Percentiles rank a stretch among this genome's conserved stretches.
phyloP scores from a whole-genome alignment of 2,888 invertebrate genomes.

The Limnephilus lunatus region DNA sequence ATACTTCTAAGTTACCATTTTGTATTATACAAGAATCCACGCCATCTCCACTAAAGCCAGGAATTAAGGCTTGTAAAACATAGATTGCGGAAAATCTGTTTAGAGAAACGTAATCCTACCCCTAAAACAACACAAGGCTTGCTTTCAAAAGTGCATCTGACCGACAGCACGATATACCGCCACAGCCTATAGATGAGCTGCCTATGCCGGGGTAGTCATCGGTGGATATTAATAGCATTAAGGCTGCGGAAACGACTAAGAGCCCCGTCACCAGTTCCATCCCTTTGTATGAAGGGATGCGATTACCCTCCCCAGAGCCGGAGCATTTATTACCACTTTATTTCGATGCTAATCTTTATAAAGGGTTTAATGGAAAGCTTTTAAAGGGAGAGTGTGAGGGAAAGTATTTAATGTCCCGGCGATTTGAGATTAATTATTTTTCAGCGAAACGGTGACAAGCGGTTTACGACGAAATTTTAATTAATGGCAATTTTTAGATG shows the following conservation, averaged over 20 bases:
- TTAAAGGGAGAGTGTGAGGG: slow-evolving; percentile 2
- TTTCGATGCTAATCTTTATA: slow-evolving; percentile 50
- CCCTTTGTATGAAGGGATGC: slow-evolving; percentile 31
- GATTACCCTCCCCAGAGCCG: slow-evolving; percentile 20
- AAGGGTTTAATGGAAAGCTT: slow-evolving; percentile 46
- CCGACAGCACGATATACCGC: background rate
- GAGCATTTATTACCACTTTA: slow-evolving; percentile 49
- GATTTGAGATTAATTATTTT: slow-evolving; percentile 39
- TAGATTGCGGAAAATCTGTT: background rate
- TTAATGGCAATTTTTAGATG: background rate
- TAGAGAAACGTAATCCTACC: background rate
- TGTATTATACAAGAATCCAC: background rate
- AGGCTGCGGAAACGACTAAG: slow-evolving; percentile 21
- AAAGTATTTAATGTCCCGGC: slow-evolving; percentile 11
- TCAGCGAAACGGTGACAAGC: background rate
- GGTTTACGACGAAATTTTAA: background rate
- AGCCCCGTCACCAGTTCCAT: slow-evolving; percentile 1
- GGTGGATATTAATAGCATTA: slow-evolving; percentile 32
- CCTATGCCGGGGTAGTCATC: background rate
- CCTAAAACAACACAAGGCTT: background rate
- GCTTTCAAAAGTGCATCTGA: background rate
- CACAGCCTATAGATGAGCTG: background rate
- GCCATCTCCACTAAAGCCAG: background rate
- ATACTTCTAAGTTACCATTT: too few relatives aligned
- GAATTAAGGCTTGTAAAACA: background rate